phyloP scores from a whole-genome alignment of 2,888 invertebrate genomes.

The Drosophila neonasuta region DNA sequence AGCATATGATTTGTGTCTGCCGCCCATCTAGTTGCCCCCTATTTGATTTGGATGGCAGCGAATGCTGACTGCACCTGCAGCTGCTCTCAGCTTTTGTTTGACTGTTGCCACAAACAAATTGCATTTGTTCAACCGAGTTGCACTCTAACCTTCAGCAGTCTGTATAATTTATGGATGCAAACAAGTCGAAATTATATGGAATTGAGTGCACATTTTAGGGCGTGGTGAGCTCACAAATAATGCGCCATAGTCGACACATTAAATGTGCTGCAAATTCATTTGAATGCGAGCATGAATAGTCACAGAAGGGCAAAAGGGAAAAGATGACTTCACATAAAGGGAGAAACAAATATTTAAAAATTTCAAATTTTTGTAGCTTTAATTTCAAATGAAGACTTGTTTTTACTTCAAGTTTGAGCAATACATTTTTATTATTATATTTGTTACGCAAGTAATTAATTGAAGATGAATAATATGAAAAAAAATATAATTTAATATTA shows the following conservation, averaged over 20 bases:
- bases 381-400: too few species aligned
- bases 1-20: constrained; percentile 51
- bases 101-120: constrained; percentile 35
- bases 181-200: constrained; percentile 54
- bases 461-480: too few species aligned
- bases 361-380: too few species aligned
- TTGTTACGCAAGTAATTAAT: too few species aligned
- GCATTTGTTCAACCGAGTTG: constrained; percentile 43
- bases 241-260: constrained; percentile 19
- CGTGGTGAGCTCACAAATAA: constrained; percentile 30
- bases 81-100: constrained; percentile 21
- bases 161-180: constrained; percentile 53
- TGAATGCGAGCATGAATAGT: not conserved
- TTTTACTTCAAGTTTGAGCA: too few species aligned
- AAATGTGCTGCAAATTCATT: constrained; percentile 26
- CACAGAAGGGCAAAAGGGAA: too few species aligned
- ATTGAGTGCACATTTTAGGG: constrained; percentile 55
- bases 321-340: too few species aligned
- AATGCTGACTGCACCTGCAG: constrained; percentile 42
- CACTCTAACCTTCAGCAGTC: constrained; percentile 56
- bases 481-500: too few species aligned
- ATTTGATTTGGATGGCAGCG: not conserved
- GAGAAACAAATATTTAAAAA: too few species aligned
- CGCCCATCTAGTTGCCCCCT: not conserved
- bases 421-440: too few species aligned